Conservation (phyloP, 2,797 vertebrate genomes). For the Lepilemur ruficaudatus region DNA sequence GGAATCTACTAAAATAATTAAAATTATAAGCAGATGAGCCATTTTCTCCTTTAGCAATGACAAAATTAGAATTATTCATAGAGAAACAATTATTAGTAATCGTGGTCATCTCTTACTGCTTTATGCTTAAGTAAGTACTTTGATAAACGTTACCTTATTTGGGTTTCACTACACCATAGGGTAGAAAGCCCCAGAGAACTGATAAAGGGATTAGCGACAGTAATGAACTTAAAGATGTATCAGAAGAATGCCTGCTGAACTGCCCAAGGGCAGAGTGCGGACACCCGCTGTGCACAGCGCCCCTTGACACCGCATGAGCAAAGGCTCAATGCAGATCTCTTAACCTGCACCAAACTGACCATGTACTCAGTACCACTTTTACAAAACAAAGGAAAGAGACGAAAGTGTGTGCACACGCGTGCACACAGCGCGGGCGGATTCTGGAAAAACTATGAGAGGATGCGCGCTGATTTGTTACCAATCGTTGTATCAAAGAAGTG, state of each 20-base stretch:
- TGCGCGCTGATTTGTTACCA: no score
- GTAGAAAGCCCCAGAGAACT: background rate
- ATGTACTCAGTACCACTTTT: background rate
- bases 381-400: background rate
- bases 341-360: background rate
- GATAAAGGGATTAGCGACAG: background rate
- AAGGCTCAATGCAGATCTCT: background rate
- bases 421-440: no score
- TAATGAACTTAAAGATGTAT: background rate
- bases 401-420: background rate
- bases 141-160: background rate
- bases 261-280: background rate
- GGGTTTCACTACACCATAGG: background rate
- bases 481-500: background rate
- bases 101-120: background rate
- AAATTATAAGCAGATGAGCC: background rate
- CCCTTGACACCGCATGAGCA: background rate
- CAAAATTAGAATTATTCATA: background rate
- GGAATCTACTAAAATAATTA: background rate
- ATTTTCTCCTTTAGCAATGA: background rate
- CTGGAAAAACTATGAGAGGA: background rate
- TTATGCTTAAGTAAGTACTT: background rate
- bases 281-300: background rate
- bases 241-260: background rate
- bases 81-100: background rate